Evolutionary conservation across 1,140 invertebrate genomes (phyloP), one percentile per base, ranked within the genome.

Genomic region (Heterodera carotae): DNA sequence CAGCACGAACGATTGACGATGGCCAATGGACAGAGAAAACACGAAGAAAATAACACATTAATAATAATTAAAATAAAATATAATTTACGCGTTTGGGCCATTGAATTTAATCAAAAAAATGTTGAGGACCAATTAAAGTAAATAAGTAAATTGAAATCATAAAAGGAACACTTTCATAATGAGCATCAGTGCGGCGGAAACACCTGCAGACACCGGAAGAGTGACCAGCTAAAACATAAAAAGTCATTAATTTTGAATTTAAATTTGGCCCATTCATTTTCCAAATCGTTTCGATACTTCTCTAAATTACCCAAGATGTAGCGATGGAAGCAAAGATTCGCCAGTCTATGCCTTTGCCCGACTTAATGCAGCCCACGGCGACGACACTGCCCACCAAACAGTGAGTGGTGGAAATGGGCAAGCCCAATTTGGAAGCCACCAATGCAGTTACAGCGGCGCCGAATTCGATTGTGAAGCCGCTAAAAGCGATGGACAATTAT

Each of bases 351-450:
- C 83, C 82, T 22, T 81, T 73, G 15, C 82, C 79, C n/a, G 84
- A 81, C 69, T 82, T 85, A 27, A 87, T 66, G 27, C 69, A 43
- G n/a, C 84, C 84, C 12, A 86, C 82, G 18, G 76, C 74, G 25
- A 87, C 82, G 15, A 86, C 82, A 60, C 81, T 84, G 27, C 84
- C 84, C 36, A 78, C 96, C 90, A 98, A 97, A 88, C 96, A 98
- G 89, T 99, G 96, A 0, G 97, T 99, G 8, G 95, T 98, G 76
- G 93, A 95, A 80, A 99, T 94, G 18, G 96, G 97, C 83, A 99
- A 90, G 10, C 96, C 96, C 80, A 94, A 91, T 89, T 98, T 98
- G 82, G 94, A 96, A 39, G 96, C 96, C 70, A 97, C 88, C 83
- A 99, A 90, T 66, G 98, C 97, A 29, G 96, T 98, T 0, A 86